Evolutionary conservation across 2,797 vertebrate genomes (phyloP).

Genomic region (Carapus acus): DNA sequence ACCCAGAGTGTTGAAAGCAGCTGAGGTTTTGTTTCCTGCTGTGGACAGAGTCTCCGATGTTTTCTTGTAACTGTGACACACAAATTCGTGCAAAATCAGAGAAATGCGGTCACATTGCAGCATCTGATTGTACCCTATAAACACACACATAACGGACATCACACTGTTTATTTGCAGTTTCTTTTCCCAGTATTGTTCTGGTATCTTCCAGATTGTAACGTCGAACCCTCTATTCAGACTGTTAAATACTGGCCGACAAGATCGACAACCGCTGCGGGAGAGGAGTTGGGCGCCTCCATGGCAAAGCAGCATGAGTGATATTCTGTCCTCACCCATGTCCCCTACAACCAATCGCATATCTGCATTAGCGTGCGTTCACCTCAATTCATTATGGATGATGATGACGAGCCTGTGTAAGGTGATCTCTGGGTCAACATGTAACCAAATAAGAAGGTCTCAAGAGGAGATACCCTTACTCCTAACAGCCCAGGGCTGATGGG

Average conservation of each 20-base stretch:
- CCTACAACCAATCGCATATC: conserved; percentile 4
- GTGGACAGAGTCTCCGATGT: conserved; percentile 92
- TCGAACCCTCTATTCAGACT: no score
- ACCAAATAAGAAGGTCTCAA: conserved; percentile 56
- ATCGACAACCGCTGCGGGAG: no score
- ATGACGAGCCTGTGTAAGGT: conserved; percentile 45
- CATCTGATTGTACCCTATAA: no score
- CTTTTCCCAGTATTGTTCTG: no score
- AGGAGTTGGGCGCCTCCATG: no score
- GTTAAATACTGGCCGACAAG: no score
- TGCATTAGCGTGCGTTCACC: conserved; percentile 22
- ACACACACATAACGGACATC: no score
- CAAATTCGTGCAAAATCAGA: conserved; percentile 5
- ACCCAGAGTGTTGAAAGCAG: conserved; percentile 88
- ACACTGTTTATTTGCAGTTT: no score
- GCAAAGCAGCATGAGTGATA: no score
- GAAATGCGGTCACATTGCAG: not conserved
- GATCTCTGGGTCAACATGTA: conserved; percentile 55
- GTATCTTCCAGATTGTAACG: no score
- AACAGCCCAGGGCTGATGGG: not conserved
- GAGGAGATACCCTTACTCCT: conserved; percentile 44
- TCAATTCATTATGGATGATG: conserved; percentile 66
- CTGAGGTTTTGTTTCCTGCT: conserved; percentile 88
- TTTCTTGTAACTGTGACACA: conserved; percentile 84
- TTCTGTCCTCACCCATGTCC: conserved; percentile 3